Evolutionary conservation across 2,888 invertebrate species (phyloP).

Genomic region (Pachliopta kotzebuea): DNA sequence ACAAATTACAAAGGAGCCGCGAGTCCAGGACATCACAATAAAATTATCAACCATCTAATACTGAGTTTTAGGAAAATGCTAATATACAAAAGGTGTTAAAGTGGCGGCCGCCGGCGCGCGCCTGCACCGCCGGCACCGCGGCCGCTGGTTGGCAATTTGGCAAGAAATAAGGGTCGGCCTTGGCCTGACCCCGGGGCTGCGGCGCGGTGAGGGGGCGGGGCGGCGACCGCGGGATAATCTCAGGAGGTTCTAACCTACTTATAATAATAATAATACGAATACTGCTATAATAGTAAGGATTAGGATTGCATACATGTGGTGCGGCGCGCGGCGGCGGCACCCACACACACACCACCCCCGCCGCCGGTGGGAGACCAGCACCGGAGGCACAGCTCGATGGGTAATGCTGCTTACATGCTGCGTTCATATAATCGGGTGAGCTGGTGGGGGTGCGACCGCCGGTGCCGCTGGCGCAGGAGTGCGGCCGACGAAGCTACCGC

Average conservation of each 20-base stretch:
- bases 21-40: conserved; percentile 62
- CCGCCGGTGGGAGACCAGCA: too few relatives aligned
- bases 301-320: conserved; percentile 69
- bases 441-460: conserved; percentile 31
- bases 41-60: conserved; percentile 70
- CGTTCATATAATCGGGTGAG: too few relatives aligned
- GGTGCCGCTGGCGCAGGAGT: conserved; percentile 58
- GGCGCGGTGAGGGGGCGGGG: conserved; percentile 34
- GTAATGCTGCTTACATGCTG: too few relatives aligned
- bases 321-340: conserved; percentile 64
- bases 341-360: conserved; percentile 30
- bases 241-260: conserved; percentile 74
- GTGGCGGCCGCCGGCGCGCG: conserved; percentile 43
- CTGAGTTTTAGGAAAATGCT: conserved; percentile 65
- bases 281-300: conserved; percentile 69
- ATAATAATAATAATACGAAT: conserved; percentile 67
- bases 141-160: conserved; percentile 3
- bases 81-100: conserved; percentile 73
- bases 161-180: conserved; percentile 8
- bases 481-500: conserved; percentile 69
- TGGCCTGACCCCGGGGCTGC: too few relatives aligned
- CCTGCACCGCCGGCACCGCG: neutral
- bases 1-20: conserved; percentile 46
- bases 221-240: conserved; percentile 54
- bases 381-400: too few relatives aligned